These are phyloP conservation scores for Megalops atlanticus DNA, from an alignment of 2,113 vertebrate species.

Conservation along the genomic window DNA sequence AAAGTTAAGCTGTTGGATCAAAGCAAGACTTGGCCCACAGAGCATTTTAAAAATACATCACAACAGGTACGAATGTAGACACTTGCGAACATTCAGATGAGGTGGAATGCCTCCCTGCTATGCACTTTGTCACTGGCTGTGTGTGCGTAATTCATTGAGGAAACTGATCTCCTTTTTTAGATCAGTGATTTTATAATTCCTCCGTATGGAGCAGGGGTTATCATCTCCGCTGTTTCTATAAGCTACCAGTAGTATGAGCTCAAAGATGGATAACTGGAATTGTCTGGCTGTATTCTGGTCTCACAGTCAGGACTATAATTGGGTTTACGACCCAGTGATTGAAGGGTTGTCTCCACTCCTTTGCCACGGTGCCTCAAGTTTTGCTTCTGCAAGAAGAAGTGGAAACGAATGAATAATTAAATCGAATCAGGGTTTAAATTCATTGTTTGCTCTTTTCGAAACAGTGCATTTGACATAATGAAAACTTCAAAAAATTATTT, in stretches of 20 bases:
- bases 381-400: constrained; percentile 27
- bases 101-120: constrained; percentile 42
- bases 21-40: constrained; percentile 10
- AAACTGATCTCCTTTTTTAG: constrained; percentile 31
- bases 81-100: constrained; percentile 32
- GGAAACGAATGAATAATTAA: constrained; percentile 40
- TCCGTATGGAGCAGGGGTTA: constrained; percentile 19
- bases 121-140: constrained; percentile 40
- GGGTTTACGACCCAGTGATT: constrained; percentile 35
- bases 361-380: constrained; percentile 34
- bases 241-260: not conserved
- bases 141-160: constrained; percentile 51
- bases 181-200: constrained; percentile 34
- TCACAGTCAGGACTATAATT: constrained; percentile 33
- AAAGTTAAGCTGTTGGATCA: constrained; percentile 11
- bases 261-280: constrained; percentile 25
- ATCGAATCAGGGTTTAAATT: constrained; percentile 38
- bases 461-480: constrained; percentile 44
- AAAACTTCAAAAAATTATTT: constrained; percentile 37
- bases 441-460: constrained; percentile 43
- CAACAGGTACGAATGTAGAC: not conserved
- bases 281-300: constrained; percentile 24
- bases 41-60: constrained; percentile 36
- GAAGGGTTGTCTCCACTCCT: constrained; percentile 35
- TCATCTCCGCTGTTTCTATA: not conserved